Evolutionary conservation across 2,113 vertebrate species (phyloP), one percentile per base, ranked within the genome.

Genomic region (Chloebia gouldiae): DNA sequence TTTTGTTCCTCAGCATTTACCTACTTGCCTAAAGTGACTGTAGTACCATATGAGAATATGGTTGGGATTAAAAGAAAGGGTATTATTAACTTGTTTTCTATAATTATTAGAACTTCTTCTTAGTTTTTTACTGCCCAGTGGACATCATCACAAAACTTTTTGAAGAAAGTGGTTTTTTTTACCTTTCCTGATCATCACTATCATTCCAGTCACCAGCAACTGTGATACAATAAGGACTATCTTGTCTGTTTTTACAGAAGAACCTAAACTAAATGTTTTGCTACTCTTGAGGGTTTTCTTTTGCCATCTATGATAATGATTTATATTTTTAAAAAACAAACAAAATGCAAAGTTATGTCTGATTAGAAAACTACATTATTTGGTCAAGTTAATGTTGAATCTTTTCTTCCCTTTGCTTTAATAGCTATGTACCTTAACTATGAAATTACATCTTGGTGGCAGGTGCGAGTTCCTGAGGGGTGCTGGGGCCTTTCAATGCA

Each of bases 391-490:
- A 53, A 4, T 35, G 14, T 22, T 79, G 53, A 63, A 61, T 49
- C 31, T 71, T 7, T 61, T 85, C 13, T 54, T 72, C 70, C 21
- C 13, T 53, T 82, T 57, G 12, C 33, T 76, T 89, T 54, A 33
- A 19, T 59, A 66, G 35, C 20, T 37, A 7, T 17, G 33, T 49
- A 22, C 15, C 23, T 27, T 76, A 39, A 59, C 30, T 59, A 4
- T 59, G 39, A 68, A 76, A 59, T 83, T 72, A 39, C 9, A 51
- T 20, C 3, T 68, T 7, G 8, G 6, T 24, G 37, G 11, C 35
- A 64, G n/a, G 8, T 0, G 0, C 2, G 10, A 76, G 10, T 47
- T 84, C 30, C 18, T 31, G 12, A 35, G 33, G 11, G 18, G 7
- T 30, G 20, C 22, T 31, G 51, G 24, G n/a, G 11, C 6, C 42